Percentiles rank a stretch among this genome's conserved stretches.
Evolutionary conservation across 2,888 invertebrate species (phyloP).

Genomic region (Diploptera punctata): DNA sequence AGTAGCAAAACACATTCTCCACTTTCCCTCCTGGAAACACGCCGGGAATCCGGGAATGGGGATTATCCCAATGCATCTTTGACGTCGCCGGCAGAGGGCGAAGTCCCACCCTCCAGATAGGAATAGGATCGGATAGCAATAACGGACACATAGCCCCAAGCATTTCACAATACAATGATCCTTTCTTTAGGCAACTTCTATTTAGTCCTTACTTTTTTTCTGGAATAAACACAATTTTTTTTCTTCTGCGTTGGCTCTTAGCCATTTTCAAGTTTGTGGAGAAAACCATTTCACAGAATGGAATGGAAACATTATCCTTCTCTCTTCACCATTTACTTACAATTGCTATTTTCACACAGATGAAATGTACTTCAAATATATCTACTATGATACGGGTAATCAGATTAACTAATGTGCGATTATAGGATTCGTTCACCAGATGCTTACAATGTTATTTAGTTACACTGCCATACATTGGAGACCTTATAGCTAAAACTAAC

Average conservation of each 20-base stretch:
- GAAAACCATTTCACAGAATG: not conserved
- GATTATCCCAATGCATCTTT: slow-evolving; percentile 24
- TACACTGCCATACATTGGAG: no score
- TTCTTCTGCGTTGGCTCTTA: not conserved
- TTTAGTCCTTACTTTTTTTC: not conserved
- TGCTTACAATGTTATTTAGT: no score
- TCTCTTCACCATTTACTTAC: no score
- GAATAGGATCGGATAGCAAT: slow-evolving; percentile 6
- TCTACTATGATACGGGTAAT: no score
- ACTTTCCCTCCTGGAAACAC: not conserved
- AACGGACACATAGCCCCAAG: slow-evolving; percentile 6
- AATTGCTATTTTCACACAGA: no score
- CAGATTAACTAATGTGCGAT: no score
- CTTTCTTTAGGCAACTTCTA: no score
- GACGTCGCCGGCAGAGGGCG: slow-evolving; percentile 1
- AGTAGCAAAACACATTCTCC: not conserved
- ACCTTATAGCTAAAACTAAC: no score
- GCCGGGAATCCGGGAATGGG: slow-evolving; percentile 25
- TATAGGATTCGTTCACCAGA: no score
- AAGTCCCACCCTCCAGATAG: not conserved
- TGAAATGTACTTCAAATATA: no score
- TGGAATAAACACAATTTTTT: not conserved
- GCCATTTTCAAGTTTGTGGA: slow-evolving; percentile 10
- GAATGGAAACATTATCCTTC: no score
- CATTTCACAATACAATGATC: not conserved